These are phyloP conservation scores for Drosophila suzukii DNA, from an alignment of 1,140 invertebrate species.

Conservation along the genomic window DNA sequence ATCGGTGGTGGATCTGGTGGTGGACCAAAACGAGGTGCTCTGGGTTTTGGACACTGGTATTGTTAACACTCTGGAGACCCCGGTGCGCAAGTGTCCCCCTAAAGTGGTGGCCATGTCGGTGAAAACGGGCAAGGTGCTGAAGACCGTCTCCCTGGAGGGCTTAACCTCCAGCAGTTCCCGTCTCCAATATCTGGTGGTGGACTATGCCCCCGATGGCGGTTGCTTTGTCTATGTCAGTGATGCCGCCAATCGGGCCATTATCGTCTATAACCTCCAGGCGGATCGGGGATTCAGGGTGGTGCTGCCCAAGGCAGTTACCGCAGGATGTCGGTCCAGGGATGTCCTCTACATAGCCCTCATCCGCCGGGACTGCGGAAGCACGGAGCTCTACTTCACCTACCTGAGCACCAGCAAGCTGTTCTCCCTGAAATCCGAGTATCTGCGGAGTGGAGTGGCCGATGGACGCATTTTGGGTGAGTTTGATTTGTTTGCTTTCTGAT, in stretches of 20 bases:
- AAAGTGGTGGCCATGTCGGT: conserved; percentile 86
- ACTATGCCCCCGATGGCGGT: conserved; percentile 85
- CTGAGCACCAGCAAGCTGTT: conserved; percentile 86
- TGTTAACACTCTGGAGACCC: conserved; percentile 86
- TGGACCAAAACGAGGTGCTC: conserved; percentile 85
- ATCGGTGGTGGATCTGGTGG: conserved; percentile 87
- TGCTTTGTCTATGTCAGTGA: conserved; percentile 87
- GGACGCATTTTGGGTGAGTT: conserved; percentile 85
- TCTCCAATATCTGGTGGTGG: conserved; percentile 87
- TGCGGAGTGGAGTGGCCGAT: conserved; percentile 85
- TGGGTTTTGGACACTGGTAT: conserved; percentile 88
- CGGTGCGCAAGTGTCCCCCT: conserved; percentile 85
- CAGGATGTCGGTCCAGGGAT: conserved; percentile 84
- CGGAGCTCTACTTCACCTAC: conserved; percentile 87
- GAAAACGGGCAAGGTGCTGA: conserved; percentile 86
- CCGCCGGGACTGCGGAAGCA: conserved; percentile 85
- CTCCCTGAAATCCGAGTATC: conserved; percentile 86
- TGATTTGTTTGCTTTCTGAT: not conserved
- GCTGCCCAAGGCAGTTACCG: conserved; percentile 85
- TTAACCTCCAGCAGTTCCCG: conserved; percentile 85
- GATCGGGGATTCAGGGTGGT: conserved; percentile 87
- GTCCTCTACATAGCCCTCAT: conserved; percentile 87
- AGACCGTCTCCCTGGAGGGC: conserved; percentile 86
- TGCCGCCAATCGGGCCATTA: conserved; percentile 87
- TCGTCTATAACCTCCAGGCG: conserved; percentile 87